Base-by-base conservation (phyloP, 2,113 vertebrate genomes). In the Eleginops maclovinus region DNA sequence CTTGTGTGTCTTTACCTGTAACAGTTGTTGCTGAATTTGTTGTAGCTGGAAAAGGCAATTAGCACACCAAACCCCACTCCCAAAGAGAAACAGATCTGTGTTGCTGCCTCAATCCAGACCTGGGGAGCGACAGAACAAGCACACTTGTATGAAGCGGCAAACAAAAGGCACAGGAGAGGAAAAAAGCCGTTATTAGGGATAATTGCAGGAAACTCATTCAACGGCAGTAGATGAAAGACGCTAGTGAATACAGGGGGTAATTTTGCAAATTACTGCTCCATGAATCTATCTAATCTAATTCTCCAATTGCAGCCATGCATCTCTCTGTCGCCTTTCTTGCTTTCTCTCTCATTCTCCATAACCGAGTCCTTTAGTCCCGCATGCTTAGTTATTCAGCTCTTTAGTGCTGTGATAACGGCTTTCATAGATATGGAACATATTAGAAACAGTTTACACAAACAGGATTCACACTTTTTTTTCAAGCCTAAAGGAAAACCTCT, bases 1-100 rank as follows among this genome's bases (percentile, higher is more conserved):
- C 60, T 43, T 15, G 9, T 54, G 62, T 51, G 60, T 60, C 47
- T 77, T 81, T 91, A 96, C 95, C 95, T 96, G 92, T 96, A 96
- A 79, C 96, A 96, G 93, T 96, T 95, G 93, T 96, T 96, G 93
- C 93, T 94, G 91, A 96, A 96, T 95, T 96, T 96, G 93, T 96
- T 96, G 93, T 96, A 96, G 92, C 96, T 96, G 85, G 96, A 95
- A 92, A 96, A 96, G 60, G 96, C 96, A 76, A 96, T 96, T 92
- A 96, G 93, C 93, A 96, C 95, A 92, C 95, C 95, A 92, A 96
- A 96, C 88, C 95, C 95, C 73, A 96, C 95, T 88, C 95, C 95
- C 90, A 96, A 94, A 55, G 95, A 96, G 93, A 96, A 96, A 87
- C 95, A 96, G 91, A 96, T 96, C 93, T 96, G 95, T 50, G 95